Evolutionary conservation across 2,113 vertebrate species (phyloP), one percentile per base, ranked within the genome.

Genomic region (Semnornis frantzii): DNA sequence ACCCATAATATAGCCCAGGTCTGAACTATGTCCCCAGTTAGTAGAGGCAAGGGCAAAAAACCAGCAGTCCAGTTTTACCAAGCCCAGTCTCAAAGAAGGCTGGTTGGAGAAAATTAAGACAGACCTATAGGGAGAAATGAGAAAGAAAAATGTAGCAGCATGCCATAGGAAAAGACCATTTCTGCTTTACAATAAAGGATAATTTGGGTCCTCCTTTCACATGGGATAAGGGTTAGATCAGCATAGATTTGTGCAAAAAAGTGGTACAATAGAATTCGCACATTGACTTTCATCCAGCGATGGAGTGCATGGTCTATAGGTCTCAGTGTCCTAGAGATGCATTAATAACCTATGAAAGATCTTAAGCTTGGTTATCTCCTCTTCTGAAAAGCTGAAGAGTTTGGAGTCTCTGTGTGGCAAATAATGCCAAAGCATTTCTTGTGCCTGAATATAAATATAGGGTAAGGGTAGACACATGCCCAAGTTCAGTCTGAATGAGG

Each of bases 401-500:
- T 90, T 81, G 33, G 31, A 74, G 25, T 25, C 31, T 80, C 20
- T 75, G 8, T 31, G 10, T 27, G 37, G 34, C 23, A 62, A 85
- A 74, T 77, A 34, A 46, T 27, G 55, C 33, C 39, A 66, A 77
- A 70, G 27, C 4, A 63, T 59, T 9, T 17, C 15, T 27, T 4
- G 0, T 33, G 13, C 39, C 62, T 69, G 37, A 76, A 62, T 9
- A 19, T 12, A 60, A 52, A 30, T 34, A 58, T 9, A 65, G 14
- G 6, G 6, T 60, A 42, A 71, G 19, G 16, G 48, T 16, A 6
- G 27, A 46, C 16, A 31, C 0, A 0, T 59, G n/a, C 12, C 58
- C 37, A 55, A 71, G 31, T 9, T 21, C 65, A 64, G 14, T 31
- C 25, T 66, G 24, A 64, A 68, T 21, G 12, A 82, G 27, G 12